Percentiles rank a stretch among this genome's conserved stretches.
phyloP scores from a whole-genome alignment of 2,113 vertebrate genomes.

The Vanacampus margaritifer region DNA sequence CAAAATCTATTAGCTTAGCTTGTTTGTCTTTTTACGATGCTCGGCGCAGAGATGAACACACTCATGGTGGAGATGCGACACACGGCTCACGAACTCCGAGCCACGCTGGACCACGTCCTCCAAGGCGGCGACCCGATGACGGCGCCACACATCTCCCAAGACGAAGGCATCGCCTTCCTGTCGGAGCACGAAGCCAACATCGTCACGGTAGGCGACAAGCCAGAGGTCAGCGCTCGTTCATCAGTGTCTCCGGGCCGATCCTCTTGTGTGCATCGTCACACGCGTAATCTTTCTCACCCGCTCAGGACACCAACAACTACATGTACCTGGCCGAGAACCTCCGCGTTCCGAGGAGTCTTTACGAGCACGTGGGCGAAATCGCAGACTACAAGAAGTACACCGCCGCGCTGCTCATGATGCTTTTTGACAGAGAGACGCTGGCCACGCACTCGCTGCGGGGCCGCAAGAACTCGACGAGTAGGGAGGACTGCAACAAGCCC shows the following conservation, averaged over 20 bases:
- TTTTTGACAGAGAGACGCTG: conserved; percentile 71
- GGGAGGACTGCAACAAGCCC: conserved; percentile 67
- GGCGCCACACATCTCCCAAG: conserved; percentile 36
- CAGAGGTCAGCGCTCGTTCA: conserved; percentile 46
- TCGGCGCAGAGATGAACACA: conserved; percentile 67
- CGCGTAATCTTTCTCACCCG: not conserved
- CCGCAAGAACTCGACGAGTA: conserved; percentile 54
- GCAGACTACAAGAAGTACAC: conserved; percentile 71
- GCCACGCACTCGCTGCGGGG: conserved; percentile 71
- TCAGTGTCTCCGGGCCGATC: not conserved
- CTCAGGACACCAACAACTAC: conserved; percentile 50
- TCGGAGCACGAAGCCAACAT: conserved; percentile 44
- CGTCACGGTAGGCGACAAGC: conserved; percentile 35
- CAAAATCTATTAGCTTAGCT: not conserved
- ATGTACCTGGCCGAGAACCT: conserved; percentile 61
- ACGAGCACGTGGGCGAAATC: conserved; percentile 65
- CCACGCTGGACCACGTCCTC: conserved; percentile 63
- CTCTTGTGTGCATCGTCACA: not conserved
- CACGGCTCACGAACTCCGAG: conserved; percentile 65
- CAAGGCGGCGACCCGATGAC: conserved; percentile 43
- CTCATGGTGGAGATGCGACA: conserved; percentile 74
- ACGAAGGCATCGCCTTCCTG: conserved; percentile 47
- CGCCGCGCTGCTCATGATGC: conserved; percentile 66
- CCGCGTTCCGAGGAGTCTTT: conserved; percentile 63
- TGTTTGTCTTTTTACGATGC: not conserved